Evolutionary conservation across 2,797 vertebrate species (phyloP).

Genomic region (Microctenopoma stevenorrisi): DNA sequence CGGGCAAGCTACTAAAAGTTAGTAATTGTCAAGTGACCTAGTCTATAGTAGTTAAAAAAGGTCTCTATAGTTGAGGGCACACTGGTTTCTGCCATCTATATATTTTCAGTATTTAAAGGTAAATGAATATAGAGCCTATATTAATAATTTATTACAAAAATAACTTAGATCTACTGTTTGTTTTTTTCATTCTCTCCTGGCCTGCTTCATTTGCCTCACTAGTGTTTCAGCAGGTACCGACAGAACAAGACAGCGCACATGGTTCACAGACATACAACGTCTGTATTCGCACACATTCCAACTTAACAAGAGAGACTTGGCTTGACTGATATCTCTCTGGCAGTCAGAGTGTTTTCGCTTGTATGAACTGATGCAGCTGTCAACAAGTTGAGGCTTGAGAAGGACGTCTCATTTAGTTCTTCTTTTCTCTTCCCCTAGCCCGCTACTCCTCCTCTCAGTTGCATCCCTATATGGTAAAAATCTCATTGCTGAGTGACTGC

Average conservation of each 20-base stretch:
- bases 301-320: constrained; percentile 34
- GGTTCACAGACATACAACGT: constrained; percentile 1
- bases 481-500: constrained; percentile 48
- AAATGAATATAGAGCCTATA: not conserved
- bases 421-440: constrained; percentile 68
- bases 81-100: not conserved
- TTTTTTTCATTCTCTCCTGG: not conserved
- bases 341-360: constrained; percentile 14
- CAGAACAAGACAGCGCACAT: constrained; percentile 35
- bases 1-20: too few species aligned
- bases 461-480: constrained; percentile 81
- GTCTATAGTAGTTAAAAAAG: too few species aligned
- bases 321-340: constrained; percentile 41
- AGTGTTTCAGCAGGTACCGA: constrained; percentile 55
- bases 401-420: constrained; percentile 54
- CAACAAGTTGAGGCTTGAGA: constrained; percentile 75
- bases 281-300: constrained; percentile 1
- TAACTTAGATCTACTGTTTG: too few species aligned
- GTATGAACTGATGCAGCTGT: constrained; percentile 33
- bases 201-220: constrained; percentile 8
- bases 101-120: not conserved
- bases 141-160: too few species aligned
- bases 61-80: too few species aligned
- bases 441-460: constrained; percentile 36
- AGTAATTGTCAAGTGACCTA: too few species aligned